Evolutionary conservation across 2,888 invertebrate species (phyloP), one percentile per base, ranked within the genome.

Genomic region (Eumacrocentrus americanus): DNA sequence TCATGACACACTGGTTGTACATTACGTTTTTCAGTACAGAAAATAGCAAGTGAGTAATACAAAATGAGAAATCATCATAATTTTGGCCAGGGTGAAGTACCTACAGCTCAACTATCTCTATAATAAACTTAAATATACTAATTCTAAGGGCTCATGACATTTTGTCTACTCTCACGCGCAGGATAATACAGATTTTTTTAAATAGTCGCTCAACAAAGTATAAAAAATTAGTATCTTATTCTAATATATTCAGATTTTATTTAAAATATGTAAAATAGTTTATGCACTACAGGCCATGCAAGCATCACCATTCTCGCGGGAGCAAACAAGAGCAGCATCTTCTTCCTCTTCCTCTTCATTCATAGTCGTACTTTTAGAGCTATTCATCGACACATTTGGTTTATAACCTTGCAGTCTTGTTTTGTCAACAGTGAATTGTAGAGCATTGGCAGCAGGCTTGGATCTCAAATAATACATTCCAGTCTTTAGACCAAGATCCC

Each of bases 381-480:
- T 23, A 25, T 25, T 44, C 44, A 44, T 9, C 22, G 11, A 20
- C 16, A 20, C n/a, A 42, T 42, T 29, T 12, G 53, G 25, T 23
- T 38, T 37, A 14, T 55, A 44, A 54, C 70, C 76, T 60, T 63
- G 54, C 22, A 90, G 77, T 72, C 87, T 89, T 0, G 85, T 83
- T 79, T 98, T 98, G 81, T 98, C 96, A 0, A 98, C 96, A 0
- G 98, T 98, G 81, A 99, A 98, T 78, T 99, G 96, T 69, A 98
- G 95, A 3, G 98, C 95, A 80, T 94, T 91, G 1, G 92, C 95
- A 0, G 98, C 98, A 3, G 98, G 95, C 78, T 96, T 97, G 0
- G 97, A 98, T 51, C 98, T 87, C 66, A 99, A 84, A 80, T 99
- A 98, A 81, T 99, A 99, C 98, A 99, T 98, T 52, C 99, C 99